Base-by-base conservation (phyloP, 2,888 invertebrate genomes). In the Listrodromus nycthemerus region DNA sequence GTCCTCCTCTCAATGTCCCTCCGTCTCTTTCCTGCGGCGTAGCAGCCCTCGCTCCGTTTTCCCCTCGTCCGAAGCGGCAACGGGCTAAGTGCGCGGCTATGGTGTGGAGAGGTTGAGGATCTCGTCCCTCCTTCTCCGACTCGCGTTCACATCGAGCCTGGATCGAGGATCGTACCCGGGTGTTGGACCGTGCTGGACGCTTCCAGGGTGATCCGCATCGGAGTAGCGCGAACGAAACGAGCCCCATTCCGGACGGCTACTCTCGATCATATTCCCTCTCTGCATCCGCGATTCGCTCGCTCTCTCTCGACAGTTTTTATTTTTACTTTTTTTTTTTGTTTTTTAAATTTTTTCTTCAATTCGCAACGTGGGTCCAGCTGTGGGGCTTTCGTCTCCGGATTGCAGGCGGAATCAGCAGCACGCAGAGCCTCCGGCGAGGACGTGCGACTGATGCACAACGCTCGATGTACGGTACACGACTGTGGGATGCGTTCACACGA, bases 61-160 rank as follows among this genome's bases (percentile, higher is more conserved):
- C 69, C 65, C 76, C 58, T 52, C 71, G 61, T 16, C 73, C 77
- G 16, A 50, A 61, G 71, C 82, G 19, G 71, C 58, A 82, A 58
- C 86, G 85, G 88, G 88, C 89, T 91, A 90, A 89, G 89, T 90
- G 89, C 90, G 88, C 88, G 16, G 87, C 83, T 90, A 87, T 89
- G 76, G 89, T 88, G 87, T 86, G 88, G 88, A 87, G 86, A 77
- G 73, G 82, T 73, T 77, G 82, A 82, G 82, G 77, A 77, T 82
- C 77, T 77, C 88, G 88, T 89, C 87, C 41, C 41, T 16, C 41
- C 16, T 45, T 16, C 41, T 3, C 41, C 13, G 13, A 0, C 89
- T 87, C 89, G 86, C 88, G 85, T 88, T 88, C 76, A 63, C 76
- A 88, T 88, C 88, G 87, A 89, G 89, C 27, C 27, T n/a, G 90